phyloP scores from a whole-genome alignment of 2,113 vertebrate species.

The Triplophysa rosa region DNA sequence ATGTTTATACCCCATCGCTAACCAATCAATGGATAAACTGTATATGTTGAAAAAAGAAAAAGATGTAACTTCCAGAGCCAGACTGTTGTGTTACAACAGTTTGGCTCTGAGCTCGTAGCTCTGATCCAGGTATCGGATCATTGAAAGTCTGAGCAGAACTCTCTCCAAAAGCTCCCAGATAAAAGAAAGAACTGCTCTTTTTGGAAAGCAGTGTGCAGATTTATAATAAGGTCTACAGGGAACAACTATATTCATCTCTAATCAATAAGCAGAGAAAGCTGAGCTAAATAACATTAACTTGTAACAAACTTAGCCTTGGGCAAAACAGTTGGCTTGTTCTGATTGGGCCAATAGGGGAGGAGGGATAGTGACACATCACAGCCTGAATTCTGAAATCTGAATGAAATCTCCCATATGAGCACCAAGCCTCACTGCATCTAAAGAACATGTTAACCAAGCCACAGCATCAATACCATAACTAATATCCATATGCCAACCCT shows the following conservation, averaged over 20 bases:
- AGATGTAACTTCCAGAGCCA: neutral
- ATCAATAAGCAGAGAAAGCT: slow-evolving; percentile 34
- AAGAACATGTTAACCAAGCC: no score
- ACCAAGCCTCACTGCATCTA: no score
- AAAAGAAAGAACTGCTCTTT: slow-evolving; percentile 3
- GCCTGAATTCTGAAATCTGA: no score
- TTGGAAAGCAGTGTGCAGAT: neutral
- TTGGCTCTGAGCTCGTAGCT: neutral
- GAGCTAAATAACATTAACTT: slow-evolving; percentile 3
- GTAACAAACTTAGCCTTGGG: neutral
- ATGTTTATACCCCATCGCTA: no score
- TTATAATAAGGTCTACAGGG: slow-evolving; percentile 12
- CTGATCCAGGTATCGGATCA: neutral
- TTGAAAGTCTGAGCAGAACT: slow-evolving; percentile 5
- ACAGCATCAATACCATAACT: no score
- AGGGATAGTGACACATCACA: neutral
- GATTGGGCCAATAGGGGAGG: neutral
- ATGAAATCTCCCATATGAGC: neutral
- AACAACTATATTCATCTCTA: neutral
- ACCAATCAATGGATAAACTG: no score
- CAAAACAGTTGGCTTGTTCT: neutral
- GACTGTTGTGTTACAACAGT: neutral
- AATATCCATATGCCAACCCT: neutral
- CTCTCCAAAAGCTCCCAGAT: neutral
- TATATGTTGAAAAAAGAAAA: neutral